These are phyloP conservation scores for Phengaris alcon DNA, from an alignment of 2,888 invertebrate genomes.

Conservation along the genomic window DNA sequence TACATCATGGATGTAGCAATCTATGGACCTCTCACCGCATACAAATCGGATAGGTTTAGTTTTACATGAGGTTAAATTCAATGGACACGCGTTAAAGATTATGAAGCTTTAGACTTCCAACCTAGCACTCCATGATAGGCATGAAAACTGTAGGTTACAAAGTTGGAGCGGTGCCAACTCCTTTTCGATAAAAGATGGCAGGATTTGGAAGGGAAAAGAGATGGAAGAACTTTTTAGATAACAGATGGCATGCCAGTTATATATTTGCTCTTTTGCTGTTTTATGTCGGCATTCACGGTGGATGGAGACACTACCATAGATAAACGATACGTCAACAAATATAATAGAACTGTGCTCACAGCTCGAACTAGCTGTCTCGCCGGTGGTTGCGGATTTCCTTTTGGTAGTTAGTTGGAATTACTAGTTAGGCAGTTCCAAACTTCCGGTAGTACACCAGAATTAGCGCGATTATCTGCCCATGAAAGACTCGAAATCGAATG, in stretches of 20 bases:
- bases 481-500: background rate
- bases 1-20: background rate
- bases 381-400: conserved; percentile 5
- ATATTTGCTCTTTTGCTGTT: no score
- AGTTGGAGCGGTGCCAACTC: no score
- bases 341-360: background rate
- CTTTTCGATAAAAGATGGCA: no score
- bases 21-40: background rate
- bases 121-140: no score
- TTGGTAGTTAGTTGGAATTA: background rate
- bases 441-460: conserved; percentile 5
- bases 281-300: background rate
- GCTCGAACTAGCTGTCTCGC: background rate
- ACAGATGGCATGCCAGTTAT: no score
- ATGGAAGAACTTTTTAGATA: no score
- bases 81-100: background rate
- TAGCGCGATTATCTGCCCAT: background rate
- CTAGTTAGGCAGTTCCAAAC: background rate
- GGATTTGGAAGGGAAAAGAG: no score
- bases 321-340: background rate
- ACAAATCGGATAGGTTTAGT: background rate
- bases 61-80: background rate
- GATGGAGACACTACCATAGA: background rate
- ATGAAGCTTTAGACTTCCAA: background rate
- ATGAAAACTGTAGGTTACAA: no score